A percentile compares a stretch with the other conserved stretches of the same genome.
Evolutionary conservation across 2,888 invertebrate genomes (phyloP).

Genomic region (Rapana venosa): DNA sequence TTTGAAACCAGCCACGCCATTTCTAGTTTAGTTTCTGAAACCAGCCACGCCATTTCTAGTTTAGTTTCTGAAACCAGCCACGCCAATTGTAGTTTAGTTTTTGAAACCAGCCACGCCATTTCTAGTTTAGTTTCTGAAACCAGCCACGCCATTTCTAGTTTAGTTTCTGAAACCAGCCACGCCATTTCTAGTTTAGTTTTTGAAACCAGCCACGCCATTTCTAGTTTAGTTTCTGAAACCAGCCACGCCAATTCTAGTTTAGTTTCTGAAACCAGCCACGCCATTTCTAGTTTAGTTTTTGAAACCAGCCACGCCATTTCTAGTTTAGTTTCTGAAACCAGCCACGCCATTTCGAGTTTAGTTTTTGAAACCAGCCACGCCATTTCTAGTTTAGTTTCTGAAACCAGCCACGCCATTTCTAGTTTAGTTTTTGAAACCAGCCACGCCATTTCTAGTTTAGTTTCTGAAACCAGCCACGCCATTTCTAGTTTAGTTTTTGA

Average conservation of each 20-base stretch:
- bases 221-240: not conserved
- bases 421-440: not conserved
- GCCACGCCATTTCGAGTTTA: no score
- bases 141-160: no score
- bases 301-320: not conserved
- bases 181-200: not conserved
- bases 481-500: not conserved
- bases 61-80: no score
- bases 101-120: not conserved
- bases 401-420: no score
- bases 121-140: no score
- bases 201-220: no score
- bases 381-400: no score
- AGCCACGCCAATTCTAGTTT: not conserved
- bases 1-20: no score
- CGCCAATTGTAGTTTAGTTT: no score
- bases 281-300: not conserved
- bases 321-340: no score
- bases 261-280: no score
- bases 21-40: constrained; percentile 1
- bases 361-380: not conserved
- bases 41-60: not conserved
- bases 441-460: not conserved
- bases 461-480: no score
- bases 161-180: not conserved